phyloP scores from a whole-genome alignment of 2,888 invertebrate genomes.

The Leptinotarsa rubiginosa region DNA sequence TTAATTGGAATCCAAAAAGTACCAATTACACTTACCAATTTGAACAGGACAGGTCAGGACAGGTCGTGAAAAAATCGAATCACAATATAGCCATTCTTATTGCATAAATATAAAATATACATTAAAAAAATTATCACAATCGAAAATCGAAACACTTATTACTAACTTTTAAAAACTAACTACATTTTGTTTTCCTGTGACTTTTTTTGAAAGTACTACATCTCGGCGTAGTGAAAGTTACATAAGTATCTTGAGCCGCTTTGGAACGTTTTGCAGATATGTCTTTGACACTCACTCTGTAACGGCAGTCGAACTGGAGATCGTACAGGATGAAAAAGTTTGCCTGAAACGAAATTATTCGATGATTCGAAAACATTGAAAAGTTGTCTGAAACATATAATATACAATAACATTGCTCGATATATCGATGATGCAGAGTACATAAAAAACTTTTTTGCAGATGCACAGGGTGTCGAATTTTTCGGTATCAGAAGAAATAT shows the following conservation, averaged over 20 bases:
- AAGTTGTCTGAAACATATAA: too few species aligned
- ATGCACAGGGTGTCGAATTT: too few species aligned
- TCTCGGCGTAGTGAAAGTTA: slow-evolving; percentile 69
- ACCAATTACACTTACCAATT: too few species aligned
- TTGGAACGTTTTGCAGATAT: slow-evolving; percentile 55
- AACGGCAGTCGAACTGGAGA: slow-evolving; percentile 71
- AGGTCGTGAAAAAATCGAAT: background rate
- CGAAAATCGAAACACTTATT: slow-evolving; percentile 13
- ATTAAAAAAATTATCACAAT: slow-evolving; percentile 35
- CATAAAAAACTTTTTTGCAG: too few species aligned
- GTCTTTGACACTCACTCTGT: slow-evolving; percentile 69
- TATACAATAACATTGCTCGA: too few species aligned
- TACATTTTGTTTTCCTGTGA: slow-evolving; percentile 32
- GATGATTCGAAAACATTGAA: background rate
- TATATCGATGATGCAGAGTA: too few species aligned
- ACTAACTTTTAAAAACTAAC: slow-evolving; percentile 15
- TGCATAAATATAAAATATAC: slow-evolving; percentile 23
- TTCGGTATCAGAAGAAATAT: too few species aligned
- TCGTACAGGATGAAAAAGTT: slow-evolving; percentile 71
- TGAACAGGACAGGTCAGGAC: too few species aligned
- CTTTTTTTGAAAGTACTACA: slow-evolving; percentile 57
- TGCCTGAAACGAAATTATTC: slow-evolving; percentile 64
- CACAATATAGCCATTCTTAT: background rate
- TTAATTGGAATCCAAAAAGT: too few species aligned
- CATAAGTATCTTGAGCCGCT: slow-evolving; percentile 66